phyloP scores from a whole-genome alignment of 2,888 invertebrate species.

The Pristionchus entomophagus region DNA sequence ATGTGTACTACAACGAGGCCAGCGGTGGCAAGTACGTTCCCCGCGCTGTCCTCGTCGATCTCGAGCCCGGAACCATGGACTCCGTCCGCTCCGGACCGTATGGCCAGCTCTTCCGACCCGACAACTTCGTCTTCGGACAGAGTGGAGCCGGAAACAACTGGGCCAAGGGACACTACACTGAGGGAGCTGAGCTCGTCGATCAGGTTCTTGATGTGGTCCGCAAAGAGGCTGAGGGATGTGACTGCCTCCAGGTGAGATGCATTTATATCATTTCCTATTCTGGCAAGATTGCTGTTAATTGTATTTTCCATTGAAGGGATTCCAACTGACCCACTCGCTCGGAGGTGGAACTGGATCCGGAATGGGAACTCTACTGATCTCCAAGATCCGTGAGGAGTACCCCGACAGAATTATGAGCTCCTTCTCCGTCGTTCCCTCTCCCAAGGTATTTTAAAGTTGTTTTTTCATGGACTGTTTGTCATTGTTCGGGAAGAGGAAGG shows the following conservation, averaged over 20 bases:
- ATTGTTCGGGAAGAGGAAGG: too few species aligned
- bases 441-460: slow-evolving; percentile 81
- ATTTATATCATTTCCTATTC: too few species aligned
- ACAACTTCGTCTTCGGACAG: slow-evolving; percentile 93
- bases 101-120: slow-evolving; percentile 86
- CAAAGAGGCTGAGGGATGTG: slow-evolving; percentile 87
- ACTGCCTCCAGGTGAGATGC: slow-evolving; percentile 84
- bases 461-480: not conserved
- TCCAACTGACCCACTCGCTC: slow-evolving; percentile 89
- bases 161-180: slow-evolving; percentile 93
- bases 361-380: slow-evolving; percentile 90
- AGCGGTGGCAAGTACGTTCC: slow-evolving; percentile 90
- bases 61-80: slow-evolving; percentile 98
- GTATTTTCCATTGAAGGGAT: slow-evolving; percentile 80
- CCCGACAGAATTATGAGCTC: slow-evolving; percentile 98
- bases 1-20: slow-evolving; percentile 83
- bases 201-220: slow-evolving; percentile 82
- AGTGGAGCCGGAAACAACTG: slow-evolving; percentile 89
- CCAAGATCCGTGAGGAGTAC: slow-evolving; percentile 96
- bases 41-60: slow-evolving; percentile 91
- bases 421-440: slow-evolving; percentile 91
- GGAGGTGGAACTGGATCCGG: slow-evolving; percentile 90
- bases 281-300: not conserved
- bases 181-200: slow-evolving; percentile 84
- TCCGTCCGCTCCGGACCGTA: slow-evolving; percentile 93